Conservation (phyloP, 2,113 vertebrate species). For the Ceyx cyanopectus region DNA sequence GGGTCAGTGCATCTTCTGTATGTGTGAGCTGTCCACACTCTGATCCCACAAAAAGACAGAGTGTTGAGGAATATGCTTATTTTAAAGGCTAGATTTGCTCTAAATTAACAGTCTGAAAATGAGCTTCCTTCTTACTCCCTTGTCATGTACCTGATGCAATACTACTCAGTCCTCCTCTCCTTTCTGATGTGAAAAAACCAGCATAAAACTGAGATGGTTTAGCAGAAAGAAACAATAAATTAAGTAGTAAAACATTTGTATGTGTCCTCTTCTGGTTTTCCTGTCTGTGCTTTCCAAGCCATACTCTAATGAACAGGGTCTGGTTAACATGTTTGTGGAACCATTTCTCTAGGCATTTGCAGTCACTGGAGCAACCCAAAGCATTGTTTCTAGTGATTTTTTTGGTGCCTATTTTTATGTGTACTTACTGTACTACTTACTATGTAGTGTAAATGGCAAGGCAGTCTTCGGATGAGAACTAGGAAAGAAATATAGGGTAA, state of each 20-base stretch:
- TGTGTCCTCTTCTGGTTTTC: conserved; percentile 41
- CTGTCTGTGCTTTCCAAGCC: conserved; percentile 29
- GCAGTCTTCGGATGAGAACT: background rate
- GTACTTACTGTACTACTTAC: background rate
- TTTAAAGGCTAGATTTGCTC: background rate
- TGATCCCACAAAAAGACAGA: background rate
- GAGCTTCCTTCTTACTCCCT: background rate
- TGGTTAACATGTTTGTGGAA: background rate
- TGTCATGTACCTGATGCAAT: background rate
- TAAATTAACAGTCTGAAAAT: background rate
- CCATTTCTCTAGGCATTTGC: conserved; percentile 14
- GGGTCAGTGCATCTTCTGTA: background rate
- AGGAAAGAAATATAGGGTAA: background rate
- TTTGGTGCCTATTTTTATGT: background rate
- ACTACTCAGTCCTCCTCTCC: background rate
- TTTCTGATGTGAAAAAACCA: background rate
- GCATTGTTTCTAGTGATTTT: conserved; percentile 24
- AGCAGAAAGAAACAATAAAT: background rate
- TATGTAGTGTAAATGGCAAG: conserved; percentile 3
- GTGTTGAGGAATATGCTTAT: background rate
- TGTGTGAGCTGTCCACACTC: background rate
- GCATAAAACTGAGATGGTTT: background rate
- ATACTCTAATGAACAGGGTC: background rate
- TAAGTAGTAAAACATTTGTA: background rate
- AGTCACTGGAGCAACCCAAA: conserved; percentile 18